Percentiles rank a stretch among this genome's conserved stretches.
Conservation (phyloP, 2,113 vertebrate genomes). For the Narcine bancroftii region DNA sequence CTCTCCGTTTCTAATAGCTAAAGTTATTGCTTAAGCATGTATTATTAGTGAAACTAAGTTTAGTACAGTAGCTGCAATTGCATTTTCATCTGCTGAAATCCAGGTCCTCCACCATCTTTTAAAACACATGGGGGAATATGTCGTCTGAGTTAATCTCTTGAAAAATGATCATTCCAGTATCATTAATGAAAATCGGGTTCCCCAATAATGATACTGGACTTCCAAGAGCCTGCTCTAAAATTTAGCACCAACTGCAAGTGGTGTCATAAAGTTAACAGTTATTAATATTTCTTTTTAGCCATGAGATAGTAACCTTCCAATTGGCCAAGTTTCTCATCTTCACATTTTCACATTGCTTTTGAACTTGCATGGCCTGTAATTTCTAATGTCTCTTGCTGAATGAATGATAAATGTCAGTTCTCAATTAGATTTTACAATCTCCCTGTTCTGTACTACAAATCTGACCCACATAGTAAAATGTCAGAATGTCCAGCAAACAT, state of each 20-base stretch:
- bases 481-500: neutral
- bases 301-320: neutral
- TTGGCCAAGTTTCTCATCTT: neutral
- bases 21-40: too few relatives aligned
- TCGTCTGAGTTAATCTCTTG: neutral
- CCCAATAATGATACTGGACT: neutral
- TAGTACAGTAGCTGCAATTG: too few relatives aligned
- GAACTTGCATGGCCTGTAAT: neutral
- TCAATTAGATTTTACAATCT: neutral
- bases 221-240: neutral
- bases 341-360: neutral
- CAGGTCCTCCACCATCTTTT: neutral
- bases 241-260: neutral
- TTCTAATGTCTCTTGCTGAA: neutral
- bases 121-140: neutral
- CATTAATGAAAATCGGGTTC: neutral
- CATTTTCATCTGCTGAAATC: neutral
- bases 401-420: neutral
- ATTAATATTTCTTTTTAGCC: neutral
- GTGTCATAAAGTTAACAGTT: neutral
- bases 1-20: too few relatives aligned
- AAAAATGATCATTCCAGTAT: neutral
- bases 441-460: neutral
- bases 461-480: neutral
- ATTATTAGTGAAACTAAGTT: too few relatives aligned